These are phyloP conservation scores for Tetramorium bicarinatum DNA, from an alignment of 2,888 invertebrate species.

Conservation along the genomic window DNA sequence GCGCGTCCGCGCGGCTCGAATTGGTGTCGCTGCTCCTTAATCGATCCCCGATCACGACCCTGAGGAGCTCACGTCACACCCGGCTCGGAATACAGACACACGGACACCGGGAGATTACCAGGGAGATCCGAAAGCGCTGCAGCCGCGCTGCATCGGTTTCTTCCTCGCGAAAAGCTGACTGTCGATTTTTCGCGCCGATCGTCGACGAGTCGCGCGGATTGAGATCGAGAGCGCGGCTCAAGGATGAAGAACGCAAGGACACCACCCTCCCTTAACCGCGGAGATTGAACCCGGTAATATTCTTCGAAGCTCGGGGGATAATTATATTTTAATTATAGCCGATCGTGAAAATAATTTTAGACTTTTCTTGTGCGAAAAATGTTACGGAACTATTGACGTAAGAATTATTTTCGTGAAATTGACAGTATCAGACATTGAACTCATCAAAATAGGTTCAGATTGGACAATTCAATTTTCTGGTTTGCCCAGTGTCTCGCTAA, in stretches of 20 bases:
- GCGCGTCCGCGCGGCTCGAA: neutral
- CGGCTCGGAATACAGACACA: neutral
- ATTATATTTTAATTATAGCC: too few species aligned
- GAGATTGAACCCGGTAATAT: conserved; percentile 2
- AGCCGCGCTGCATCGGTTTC: neutral
- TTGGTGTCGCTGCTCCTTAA: conserved; percentile 13
- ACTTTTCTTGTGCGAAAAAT: too few species aligned
- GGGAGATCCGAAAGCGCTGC: neutral
- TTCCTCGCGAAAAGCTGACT: neutral
- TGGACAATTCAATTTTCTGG: neutral
- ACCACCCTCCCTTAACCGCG: neutral
- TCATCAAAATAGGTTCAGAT: neutral
- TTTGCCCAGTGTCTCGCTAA: neutral
- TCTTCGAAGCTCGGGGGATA: neutral
- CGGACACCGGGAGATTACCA: neutral
- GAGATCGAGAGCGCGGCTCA: neutral
- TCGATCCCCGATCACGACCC: conserved; percentile 11
- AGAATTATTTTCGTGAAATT: neutral
- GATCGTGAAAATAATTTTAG: neutral
- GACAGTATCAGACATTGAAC: neutral
- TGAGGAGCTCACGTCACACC: neutral
- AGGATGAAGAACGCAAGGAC: neutral
- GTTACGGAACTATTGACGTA: neutral
- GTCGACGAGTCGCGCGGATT: neutral
- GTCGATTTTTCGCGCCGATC: conserved; percentile 15